Conservation (phyloP, 2,888 invertebrate genomes). For the Pterostichus niger region DNA sequence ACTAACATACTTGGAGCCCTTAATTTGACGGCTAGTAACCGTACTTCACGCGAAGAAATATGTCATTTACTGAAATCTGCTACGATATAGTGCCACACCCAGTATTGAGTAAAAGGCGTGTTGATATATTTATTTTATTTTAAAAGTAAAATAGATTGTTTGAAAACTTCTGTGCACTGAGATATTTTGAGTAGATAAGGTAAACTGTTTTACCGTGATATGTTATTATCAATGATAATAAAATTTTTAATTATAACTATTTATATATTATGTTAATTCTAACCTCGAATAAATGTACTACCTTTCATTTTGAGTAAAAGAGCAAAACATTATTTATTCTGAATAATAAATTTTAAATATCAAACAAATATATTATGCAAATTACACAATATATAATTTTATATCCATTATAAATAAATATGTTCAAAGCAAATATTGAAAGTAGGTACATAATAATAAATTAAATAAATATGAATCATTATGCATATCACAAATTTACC, state of each 20-base stretch:
- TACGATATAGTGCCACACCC: no score
- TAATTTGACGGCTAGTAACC: no score
- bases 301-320: slow-evolving; percentile 17
- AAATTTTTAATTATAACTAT: slow-evolving; percentile 7
- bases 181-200: neutral
- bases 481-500: neutral
- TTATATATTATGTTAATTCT: slow-evolving; percentile 23
- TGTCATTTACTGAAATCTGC: no score
- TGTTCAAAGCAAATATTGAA: neutral
- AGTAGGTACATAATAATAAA: neutral
- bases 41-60: no score
- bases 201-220: neutral
- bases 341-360: slow-evolving; percentile 8
- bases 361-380: slow-evolving; percentile 3
- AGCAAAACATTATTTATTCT: neutral
- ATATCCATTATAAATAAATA: no score
- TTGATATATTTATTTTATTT: no score
- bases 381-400: neutral
- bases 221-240: slow-evolving; percentile 1
- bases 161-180: slow-evolving; percentile 1
- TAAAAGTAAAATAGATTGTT: neutral
- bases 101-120: no score
- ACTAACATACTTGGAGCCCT: no score
- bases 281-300: neutral
- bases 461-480: slow-evolving; percentile 7